These are phyloP conservation scores for Zaprionus capensis DNA, from an alignment of 1,140 invertebrate genomes.

Conservation along the genomic window DNA sequence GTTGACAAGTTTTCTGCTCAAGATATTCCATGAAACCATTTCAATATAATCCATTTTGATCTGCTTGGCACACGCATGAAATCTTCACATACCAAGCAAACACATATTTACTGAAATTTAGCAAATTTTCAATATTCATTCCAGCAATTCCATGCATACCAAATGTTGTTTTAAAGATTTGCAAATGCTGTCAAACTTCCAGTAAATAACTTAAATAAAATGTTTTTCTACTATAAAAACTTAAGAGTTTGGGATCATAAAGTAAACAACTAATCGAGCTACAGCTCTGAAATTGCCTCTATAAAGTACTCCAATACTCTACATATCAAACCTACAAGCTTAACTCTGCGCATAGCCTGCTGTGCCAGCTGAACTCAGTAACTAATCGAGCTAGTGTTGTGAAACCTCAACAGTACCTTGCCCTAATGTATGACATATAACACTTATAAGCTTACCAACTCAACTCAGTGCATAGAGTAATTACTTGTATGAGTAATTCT, in stretches of 20 bases:
- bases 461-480: background rate
- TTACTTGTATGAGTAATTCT: background rate
- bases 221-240: background rate
- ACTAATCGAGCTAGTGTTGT: background rate
- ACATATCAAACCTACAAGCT: background rate
- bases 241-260: background rate
- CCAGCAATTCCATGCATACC: background rate
- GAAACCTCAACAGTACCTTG: background rate
- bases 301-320: background rate
- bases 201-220: background rate
- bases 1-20: slow-evolving; percentile 4
- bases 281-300: background rate
- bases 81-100: background rate
- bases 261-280: background rate
- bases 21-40: slow-evolving; percentile 1
- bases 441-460: background rate
- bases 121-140: slow-evolving; percentile 1
- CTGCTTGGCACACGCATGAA: background rate
- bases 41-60: slow-evolving; percentile 6
- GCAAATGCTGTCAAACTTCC: background rate
- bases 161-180: background rate
- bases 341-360: background rate
- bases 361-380: background rate
- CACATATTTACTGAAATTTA: background rate
- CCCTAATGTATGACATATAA: background rate